Percentiles rank a stretch among this genome's conserved stretches.
These are phyloP conservation scores for Clarias magur DNA, from an alignment of 2,113 vertebrate species.

Conservation along the genomic window DNA sequence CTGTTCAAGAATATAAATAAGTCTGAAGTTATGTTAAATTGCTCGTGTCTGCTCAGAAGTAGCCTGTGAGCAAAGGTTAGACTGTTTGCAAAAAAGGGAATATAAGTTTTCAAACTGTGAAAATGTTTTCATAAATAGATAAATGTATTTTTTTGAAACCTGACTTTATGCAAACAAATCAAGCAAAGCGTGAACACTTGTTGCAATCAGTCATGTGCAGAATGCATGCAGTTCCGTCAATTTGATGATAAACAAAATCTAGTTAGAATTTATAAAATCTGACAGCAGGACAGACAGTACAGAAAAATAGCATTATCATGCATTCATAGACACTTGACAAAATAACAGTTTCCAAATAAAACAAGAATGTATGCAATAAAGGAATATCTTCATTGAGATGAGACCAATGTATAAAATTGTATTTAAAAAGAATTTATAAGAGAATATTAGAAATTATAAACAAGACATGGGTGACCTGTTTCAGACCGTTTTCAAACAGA, in stretches of 20 bases:
- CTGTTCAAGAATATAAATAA: constrained; percentile 7
- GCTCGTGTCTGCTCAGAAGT: background rate
- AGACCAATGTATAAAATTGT: background rate
- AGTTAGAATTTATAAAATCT: background rate
- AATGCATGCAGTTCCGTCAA: background rate
- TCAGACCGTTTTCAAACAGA: background rate
- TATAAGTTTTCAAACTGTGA: background rate
- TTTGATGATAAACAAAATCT: background rate
- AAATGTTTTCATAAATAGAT: background rate
- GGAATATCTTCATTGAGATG: background rate
- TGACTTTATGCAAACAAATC: constrained; percentile 17
- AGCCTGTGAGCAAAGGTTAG: background rate
- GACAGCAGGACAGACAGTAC: background rate
- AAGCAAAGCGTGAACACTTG: background rate
- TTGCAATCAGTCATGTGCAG: background rate
- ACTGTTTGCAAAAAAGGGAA: background rate
- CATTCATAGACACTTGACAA: background rate
- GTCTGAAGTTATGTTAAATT: background rate
- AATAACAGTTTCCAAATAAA: background rate
- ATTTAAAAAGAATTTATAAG: background rate
- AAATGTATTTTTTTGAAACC: background rate
- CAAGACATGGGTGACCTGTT: background rate
- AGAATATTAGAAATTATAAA: background rate
- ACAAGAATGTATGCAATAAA: background rate
- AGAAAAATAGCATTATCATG: background rate